These are phyloP conservation scores for Sesia bembeciformis DNA, from an alignment of 2,888 invertebrate genomes.

Conservation along the genomic window DNA sequence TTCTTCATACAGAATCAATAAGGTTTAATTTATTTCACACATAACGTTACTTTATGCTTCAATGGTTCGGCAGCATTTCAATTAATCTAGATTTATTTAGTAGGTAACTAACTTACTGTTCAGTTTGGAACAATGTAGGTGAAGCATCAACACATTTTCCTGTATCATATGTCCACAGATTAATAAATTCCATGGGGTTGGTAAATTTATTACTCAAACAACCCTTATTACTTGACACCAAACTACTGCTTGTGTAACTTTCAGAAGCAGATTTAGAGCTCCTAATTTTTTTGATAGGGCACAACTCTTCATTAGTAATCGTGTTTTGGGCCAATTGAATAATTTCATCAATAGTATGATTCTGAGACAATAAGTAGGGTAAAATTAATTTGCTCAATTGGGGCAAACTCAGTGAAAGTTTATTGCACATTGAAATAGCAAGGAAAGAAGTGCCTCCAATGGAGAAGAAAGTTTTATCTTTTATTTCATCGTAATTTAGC, in stretches of 20 bases:
- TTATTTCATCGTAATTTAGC: conserved; percentile 42
- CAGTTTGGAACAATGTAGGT: conserved; percentile 70
- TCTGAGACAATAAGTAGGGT: conserved; percentile 66
- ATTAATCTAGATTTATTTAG: not conserved
- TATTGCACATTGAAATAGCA: conserved; percentile 77
- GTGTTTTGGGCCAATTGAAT: conserved; percentile 36
- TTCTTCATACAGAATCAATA: no score
- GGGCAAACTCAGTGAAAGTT: conserved; percentile 57
- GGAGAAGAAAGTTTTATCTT: conserved; percentile 67
- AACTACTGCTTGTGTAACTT: not conserved
- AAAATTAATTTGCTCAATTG: conserved; percentile 66
- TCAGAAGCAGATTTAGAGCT: conserved; percentile 17
- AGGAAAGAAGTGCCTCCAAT: conserved; percentile 83
- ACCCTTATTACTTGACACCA: conserved; percentile 4
- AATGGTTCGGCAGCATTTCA: no score
- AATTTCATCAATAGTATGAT: conserved; percentile 47
- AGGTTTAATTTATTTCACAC: no score
- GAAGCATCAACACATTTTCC: conserved; percentile 90
- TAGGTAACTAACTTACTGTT: conserved; percentile 45
- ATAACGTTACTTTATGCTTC: no score
- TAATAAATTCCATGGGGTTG: conserved; percentile 33
- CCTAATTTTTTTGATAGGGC: conserved; percentile 21
- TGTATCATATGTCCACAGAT: conserved; percentile 77
- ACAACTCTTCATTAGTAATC: conserved; percentile 14
- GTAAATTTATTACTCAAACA: not conserved